These are phyloP conservation scores for Falco berigora DNA, from an alignment of 2,797 vertebrate species.

Conservation along the genomic window DNA sequence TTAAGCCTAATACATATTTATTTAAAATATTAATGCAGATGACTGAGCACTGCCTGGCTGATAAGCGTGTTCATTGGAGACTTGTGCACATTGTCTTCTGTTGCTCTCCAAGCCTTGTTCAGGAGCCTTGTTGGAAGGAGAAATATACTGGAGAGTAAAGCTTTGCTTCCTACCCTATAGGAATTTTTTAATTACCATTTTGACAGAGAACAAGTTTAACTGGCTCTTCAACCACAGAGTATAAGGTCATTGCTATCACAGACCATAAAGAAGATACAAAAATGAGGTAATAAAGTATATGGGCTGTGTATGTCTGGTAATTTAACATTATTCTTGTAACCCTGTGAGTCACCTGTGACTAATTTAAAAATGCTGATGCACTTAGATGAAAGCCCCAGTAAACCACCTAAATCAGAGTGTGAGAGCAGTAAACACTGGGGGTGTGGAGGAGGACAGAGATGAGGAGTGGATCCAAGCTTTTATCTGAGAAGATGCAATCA, in stretches of 20 bases:
- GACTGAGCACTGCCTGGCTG: not conserved
- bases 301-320: slow-evolving; percentile 56
- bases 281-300: slow-evolving; percentile 65
- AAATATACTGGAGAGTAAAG: slow-evolving; percentile 15
- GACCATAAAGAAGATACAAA: slow-evolving; percentile 65
- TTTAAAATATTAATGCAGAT: slow-evolving; percentile 47
- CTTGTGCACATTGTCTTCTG: not conserved
- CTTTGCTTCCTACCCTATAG: slow-evolving; percentile 31
- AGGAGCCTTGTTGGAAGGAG: slow-evolving; percentile 6
- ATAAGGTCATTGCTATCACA: slow-evolving; percentile 65
- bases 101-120: not conserved
- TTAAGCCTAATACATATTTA: slow-evolving; percentile 30
- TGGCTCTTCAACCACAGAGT: slow-evolving; percentile 41
- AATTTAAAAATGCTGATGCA: slow-evolving; percentile 68
- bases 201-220: slow-evolving; percentile 65
- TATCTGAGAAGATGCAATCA: slow-evolving; percentile 32
- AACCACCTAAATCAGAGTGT: slow-evolving; percentile 43
- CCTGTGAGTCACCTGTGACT: slow-evolving; percentile 67
- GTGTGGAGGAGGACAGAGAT: not conserved
- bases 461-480: not conserved
- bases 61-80: not conserved
- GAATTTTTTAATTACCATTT: slow-evolving; percentile 65
- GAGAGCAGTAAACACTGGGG: slow-evolving; percentile 46
- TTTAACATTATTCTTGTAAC: slow-evolving; percentile 65
- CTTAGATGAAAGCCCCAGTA: slow-evolving; percentile 56